Evolutionary conservation across 2,797 vertebrate species (phyloP), one percentile per base, ranked within the genome.

Genomic region (Ptychobarbus kaznakovi): DNA sequence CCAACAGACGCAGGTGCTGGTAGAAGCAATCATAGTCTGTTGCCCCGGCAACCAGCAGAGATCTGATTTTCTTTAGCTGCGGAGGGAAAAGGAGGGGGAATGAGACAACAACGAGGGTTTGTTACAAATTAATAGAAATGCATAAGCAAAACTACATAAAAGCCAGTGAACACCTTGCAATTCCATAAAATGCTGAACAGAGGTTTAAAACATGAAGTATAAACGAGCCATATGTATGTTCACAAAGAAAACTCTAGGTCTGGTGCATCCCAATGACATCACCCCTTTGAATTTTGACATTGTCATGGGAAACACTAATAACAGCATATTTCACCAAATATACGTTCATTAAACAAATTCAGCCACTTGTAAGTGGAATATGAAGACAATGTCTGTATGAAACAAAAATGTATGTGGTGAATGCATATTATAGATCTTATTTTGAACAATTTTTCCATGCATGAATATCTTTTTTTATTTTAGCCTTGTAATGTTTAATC

Each of bases 61-160:
- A 99, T 35, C 98, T 95, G 46, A 99, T 94, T 86, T 99, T 99
- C 94, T 97, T 99, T 89, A 99, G 91, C 98, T 99, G 91, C 42
- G 78, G 85, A 13, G 77, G 84, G 44, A 83, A 85, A 83, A 82
- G 87, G 16, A 89, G 72, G 11, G 32, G 85, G 38, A 75, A 90
- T n/a, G 20, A 61, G 25, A 83, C 10, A 51, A 51, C 68, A 77
- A 15, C 76, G 10, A 58, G 3, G 22, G 44, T 20, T 28, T 13
- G 35, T 77, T 53, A 85, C 38, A 40, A 28, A 61, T 58, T 40
- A 69, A 78, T 51, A 35, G 9, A 74, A 70, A 69, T 28, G 49
- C 49, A 44, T 42, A 58, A 15, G 25, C 16, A 35, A 78, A 78
- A 68, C 18, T 28, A 78, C 15, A 84, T 53, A 53, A 77, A 77